phyloP scores from a whole-genome alignment of 2,113 vertebrate species.

The Dasyurus viverrinus region DNA sequence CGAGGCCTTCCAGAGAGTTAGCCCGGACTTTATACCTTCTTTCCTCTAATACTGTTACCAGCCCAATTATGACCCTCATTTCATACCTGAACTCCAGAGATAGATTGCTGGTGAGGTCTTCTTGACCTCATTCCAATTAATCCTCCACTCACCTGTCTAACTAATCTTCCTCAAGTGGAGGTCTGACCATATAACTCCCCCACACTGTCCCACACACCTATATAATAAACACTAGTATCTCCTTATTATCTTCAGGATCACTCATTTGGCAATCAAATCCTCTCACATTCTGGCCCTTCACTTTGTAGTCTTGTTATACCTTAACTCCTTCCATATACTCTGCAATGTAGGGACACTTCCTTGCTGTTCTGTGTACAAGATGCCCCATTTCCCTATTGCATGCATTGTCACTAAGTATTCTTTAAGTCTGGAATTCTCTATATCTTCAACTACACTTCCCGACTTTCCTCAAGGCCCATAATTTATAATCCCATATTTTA shows the following conservation, averaged over 20 bases:
- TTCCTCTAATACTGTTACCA: neutral
- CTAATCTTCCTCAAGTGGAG: neutral
- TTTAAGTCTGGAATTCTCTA: neutral
- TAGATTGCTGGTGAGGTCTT: neutral
- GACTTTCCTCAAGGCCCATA: neutral
- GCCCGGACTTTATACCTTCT: neutral
- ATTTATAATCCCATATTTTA: neutral
- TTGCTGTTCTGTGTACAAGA: neutral
- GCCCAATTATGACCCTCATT: neutral
- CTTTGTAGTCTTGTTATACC: neutral
- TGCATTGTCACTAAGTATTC: neutral
- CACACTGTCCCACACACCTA: neutral
- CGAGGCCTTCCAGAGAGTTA: no score
- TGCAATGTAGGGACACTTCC: neutral
- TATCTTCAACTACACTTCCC: neutral
- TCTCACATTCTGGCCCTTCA: neutral
- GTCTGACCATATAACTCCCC: neutral
- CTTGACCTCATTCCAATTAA: neutral
- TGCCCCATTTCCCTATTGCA: neutral
- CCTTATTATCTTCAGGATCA: neutral
- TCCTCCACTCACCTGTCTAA: neutral
- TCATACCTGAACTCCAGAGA: neutral
- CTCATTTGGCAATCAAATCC: neutral
- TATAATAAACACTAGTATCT: neutral
- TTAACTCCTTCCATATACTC: neutral